Evolutionary conservation across 2,797 vertebrate species (phyloP).

Genomic region (Podargus strigoides): DNA sequence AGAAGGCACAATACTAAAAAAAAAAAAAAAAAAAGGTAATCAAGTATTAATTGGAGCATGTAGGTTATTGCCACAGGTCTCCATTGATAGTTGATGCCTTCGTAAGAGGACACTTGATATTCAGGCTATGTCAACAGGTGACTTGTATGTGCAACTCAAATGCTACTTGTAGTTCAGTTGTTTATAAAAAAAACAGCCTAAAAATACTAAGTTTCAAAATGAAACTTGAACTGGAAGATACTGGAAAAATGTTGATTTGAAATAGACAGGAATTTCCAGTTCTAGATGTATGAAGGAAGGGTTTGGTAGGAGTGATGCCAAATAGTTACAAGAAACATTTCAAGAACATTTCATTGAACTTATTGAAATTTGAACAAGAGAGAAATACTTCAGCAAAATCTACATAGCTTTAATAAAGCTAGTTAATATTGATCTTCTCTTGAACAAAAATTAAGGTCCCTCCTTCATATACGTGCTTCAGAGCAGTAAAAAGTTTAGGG

Average conservation of each 20-base stretch:
- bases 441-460: not conserved
- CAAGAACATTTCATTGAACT: not conserved
- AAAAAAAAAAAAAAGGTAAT: too few relatives aligned
- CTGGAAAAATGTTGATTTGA: not conserved
- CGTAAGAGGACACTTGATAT: not conserved
- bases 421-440: not conserved
- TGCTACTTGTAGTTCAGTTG: not conserved
- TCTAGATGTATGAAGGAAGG: not conserved
- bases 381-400: not conserved
- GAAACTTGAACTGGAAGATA: not conserved
- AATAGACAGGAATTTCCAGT: not conserved
- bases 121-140: not conserved
- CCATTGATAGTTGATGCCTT: not conserved
- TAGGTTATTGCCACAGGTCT: not conserved
- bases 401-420: not conserved
- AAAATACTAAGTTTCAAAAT: not conserved
- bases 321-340: not conserved
- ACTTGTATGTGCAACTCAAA: rapidly evolving
- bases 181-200: not conserved
- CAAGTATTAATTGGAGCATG: not conserved
- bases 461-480: not conserved
- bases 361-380: not conserved
- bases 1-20: not conserved
- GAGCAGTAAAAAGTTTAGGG: not conserved
- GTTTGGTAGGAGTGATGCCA: not conserved